Conservation (phyloP, 1,140 invertebrate species). For the Cepaea nemoralis region DNA sequence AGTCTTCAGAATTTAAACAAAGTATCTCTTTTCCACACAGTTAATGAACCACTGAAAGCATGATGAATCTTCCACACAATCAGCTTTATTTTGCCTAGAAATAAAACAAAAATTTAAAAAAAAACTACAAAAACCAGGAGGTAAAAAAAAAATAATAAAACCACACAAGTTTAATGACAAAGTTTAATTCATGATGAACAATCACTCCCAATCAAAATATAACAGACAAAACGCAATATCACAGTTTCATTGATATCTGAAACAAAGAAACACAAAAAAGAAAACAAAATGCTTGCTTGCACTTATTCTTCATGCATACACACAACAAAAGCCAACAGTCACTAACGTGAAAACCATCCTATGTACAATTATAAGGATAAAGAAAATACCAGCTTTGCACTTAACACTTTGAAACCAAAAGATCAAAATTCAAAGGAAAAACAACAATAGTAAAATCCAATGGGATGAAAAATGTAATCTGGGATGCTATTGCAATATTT, state of each 20-base stretch:
- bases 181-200: background rate
- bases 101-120: constrained; percentile 12
- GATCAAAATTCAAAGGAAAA: background rate
- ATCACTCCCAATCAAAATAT: background rate
- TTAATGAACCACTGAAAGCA: no score
- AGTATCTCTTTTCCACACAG: no score
- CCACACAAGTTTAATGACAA: background rate
- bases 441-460: background rate
- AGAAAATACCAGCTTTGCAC: constrained; percentile 7
- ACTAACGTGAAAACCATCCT: background rate
- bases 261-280: constrained; percentile 1
- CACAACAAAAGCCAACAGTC: background rate
- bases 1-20: no score
- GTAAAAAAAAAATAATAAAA: background rate
- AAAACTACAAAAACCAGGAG: background rate
- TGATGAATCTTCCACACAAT: no score
- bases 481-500: constrained; percentile 23
- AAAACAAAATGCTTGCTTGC: background rate
- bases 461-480: background rate
- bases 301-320: background rate
- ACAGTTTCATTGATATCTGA: constrained; percentile 26
- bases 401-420: constrained; percentile 22
- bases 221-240: constrained; percentile 17
- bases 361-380: constrained; percentile 14
- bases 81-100: background rate